Percentiles rank a stretch among this genome's conserved stretches.
Conservation (phyloP, 2,888 invertebrate genomes). For the Cantharis flavilabris region DNA sequence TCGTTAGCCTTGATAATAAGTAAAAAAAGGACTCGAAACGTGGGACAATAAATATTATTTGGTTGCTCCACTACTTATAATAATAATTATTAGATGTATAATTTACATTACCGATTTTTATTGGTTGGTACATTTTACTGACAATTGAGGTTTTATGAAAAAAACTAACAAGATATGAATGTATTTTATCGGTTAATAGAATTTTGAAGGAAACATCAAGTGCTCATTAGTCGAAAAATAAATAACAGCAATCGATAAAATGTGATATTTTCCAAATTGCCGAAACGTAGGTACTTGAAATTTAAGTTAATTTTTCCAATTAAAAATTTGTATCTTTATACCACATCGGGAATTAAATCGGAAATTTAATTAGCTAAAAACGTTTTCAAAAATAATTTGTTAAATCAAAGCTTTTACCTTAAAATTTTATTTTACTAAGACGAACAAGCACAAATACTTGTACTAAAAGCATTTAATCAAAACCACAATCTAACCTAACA, state of each 20-base stretch:
- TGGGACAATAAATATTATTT: too few relatives aligned
- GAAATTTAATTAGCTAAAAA: neutral
- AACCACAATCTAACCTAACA: conserved; percentile 39
- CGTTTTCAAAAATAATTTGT: neutral
- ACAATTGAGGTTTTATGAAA: neutral
- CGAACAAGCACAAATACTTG: neutral
- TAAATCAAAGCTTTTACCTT: neutral
- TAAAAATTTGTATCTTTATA: neutral
- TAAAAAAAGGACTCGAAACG: too few relatives aligned
- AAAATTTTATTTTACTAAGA: neutral
- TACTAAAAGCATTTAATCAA: conserved; percentile 38
- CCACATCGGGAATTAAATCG: neutral
- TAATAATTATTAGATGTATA: too few relatives aligned
- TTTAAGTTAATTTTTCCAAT: neutral
- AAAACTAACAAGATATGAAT: neutral
- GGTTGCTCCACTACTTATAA: too few relatives aligned
- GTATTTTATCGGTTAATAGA: neutral
- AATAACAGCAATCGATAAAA: neutral
- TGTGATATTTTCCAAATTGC: neutral
- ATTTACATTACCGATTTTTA: neutral
- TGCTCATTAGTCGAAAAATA: neutral
- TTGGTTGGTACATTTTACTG: neutral
- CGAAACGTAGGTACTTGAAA: neutral
- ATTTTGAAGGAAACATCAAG: neutral
- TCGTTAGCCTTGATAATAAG: too few relatives aligned